Conservation (phyloP, 2,113 vertebrate species). For the Pachypanchax playfairii region DNA sequence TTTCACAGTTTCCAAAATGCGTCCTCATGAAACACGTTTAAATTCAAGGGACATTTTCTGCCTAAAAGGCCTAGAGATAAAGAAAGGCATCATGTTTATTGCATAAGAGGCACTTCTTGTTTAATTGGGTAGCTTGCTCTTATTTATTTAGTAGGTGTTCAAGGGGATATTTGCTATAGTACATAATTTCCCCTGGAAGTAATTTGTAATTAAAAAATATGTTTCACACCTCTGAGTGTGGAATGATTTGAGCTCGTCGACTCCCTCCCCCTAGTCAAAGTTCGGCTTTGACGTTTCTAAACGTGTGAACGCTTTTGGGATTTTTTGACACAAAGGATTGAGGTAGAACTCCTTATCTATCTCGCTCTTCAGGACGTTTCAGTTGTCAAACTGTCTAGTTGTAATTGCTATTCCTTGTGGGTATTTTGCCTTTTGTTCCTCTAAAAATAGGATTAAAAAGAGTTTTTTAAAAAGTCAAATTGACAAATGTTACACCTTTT, state of each 20-base stretch:
- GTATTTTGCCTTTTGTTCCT: slow-evolving; percentile 12
- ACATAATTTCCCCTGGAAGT: slow-evolving; percentile 41
- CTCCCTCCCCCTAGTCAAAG: background rate
- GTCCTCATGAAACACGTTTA: slow-evolving; percentile 51
- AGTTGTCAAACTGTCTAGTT: slow-evolving; percentile 6
- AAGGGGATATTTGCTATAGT: slow-evolving; percentile 21
- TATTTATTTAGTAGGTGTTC: slow-evolving; percentile 59
- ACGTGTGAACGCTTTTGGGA: slow-evolving; percentile 10
- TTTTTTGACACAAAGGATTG: slow-evolving; percentile 5
- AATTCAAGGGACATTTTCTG: slow-evolving; percentile 49
- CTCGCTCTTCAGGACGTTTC: slow-evolving; percentile 10
- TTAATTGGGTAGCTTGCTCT: slow-evolving; percentile 56
- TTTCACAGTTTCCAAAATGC: slow-evolving; percentile 58
- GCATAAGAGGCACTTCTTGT: slow-evolving; percentile 52
- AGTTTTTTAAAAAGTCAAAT: slow-evolving; percentile 6
- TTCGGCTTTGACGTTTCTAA: slow-evolving; percentile 20
- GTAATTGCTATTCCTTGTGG: slow-evolving; percentile 5
- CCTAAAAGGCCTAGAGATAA: slow-evolving; percentile 50
- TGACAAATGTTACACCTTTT: background rate
- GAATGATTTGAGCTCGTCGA: slow-evolving; percentile 27
- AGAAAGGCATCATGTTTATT: slow-evolving; percentile 49
- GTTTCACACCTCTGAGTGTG: slow-evolving; percentile 21
- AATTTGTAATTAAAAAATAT: slow-evolving; percentile 56
- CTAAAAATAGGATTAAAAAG: slow-evolving; percentile 25
- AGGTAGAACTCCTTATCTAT: slow-evolving; percentile 8